These are phyloP conservation scores for Tichodroma muraria DNA, from an alignment of 2,113 vertebrate genomes.

Conservation along the genomic window DNA sequence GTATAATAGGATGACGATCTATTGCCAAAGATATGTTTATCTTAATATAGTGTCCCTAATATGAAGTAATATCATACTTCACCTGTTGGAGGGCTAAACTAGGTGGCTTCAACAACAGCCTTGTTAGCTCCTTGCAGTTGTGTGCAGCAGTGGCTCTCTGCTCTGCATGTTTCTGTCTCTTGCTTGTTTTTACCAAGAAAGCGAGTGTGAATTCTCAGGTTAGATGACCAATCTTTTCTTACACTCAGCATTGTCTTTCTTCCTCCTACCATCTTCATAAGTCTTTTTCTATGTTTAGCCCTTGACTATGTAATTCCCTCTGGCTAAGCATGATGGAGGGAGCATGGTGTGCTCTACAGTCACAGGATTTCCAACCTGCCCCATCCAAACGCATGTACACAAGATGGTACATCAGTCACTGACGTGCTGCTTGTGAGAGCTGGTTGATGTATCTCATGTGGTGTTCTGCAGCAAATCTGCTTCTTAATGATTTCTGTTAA, in stretches of 20 bases:
- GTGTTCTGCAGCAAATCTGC: background rate
- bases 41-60: background rate
- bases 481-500: background rate
- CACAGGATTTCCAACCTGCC: background rate
- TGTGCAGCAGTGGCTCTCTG: background rate
- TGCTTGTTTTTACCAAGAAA: background rate
- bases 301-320: background rate
- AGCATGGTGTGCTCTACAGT: background rate
- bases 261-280: background rate
- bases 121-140: background rate
- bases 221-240: background rate
- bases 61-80: background rate
- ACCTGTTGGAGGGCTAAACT: background rate
- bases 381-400: background rate
- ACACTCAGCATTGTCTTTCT: background rate
- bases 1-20: background rate
- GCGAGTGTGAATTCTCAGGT: background rate
- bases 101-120: background rate
- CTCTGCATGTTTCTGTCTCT: background rate
- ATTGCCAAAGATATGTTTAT: background rate
- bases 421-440: background rate
- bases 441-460: background rate
- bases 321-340: background rate
- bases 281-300: background rate
- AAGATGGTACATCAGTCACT: rapidly evolving